Evolutionary conservation across 2,113 vertebrate genomes (phyloP), one percentile per base, ranked within the genome.

Genomic region (Nibea coibor): DNA sequence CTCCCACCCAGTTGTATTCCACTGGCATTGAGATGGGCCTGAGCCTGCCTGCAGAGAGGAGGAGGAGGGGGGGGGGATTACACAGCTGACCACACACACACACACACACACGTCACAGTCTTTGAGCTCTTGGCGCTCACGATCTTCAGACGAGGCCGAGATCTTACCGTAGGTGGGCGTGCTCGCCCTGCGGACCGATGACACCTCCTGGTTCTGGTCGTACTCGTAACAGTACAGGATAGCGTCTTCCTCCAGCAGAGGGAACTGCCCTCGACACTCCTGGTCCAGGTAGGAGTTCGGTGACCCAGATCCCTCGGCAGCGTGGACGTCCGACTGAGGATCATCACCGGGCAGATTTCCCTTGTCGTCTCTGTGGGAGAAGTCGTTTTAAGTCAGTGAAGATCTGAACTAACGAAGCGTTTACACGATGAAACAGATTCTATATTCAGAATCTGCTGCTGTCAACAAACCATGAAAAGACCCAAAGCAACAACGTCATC

Each of bases 1-100:
- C 98, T 93, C 96, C 98, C 91, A 97, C 97, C 98, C 98, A 99
- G 94, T 97, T 99, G 96, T 98, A 99, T 94, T 99, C 98, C 92
- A 99, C 96, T 74, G 98, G 98, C 98, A 99, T 99, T 89, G 98
- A 99, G 93, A 99, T 98, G 92, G 98, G 98, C 90, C 98, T 97
- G 89, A 99, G 95, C 91, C 97, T 97, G 91, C 98, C 97, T 99
- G 94, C 59, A 86, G 93, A 68, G 82, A 89, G 84, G 65, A 92
- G 81, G 72, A 58, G 66, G 64, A 87, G 53, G 8, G 35, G 35
- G 6, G 31, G 35, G 91, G 81, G 72, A 85, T 87, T 20, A 82
- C 79, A 82, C 72, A 66, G 68, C 64, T 66, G 81, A 78, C 86
- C 74, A 68, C 80, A 71, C 31, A 31, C 31, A 31, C 31, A 31